Base-by-base conservation (phyloP, 2,113 vertebrate species). In the Hiodon tergisus region DNA sequence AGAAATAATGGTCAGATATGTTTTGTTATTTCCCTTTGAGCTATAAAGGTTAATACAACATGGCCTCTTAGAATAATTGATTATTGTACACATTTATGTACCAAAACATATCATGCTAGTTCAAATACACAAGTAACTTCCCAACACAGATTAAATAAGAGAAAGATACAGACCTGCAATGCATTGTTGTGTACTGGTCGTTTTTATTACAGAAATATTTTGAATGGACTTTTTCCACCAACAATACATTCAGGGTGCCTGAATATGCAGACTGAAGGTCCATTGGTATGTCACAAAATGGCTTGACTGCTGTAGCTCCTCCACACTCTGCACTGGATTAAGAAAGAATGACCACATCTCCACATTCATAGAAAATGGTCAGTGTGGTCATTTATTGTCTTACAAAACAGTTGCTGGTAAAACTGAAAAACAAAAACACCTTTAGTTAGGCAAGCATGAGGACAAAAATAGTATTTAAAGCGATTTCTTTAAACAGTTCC, bases 171-270 rank as follows among this genome's bases (percentile, higher is more conserved):
- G 2, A 4, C 8, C 57, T 4, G 13, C 17, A 72, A 0, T 2
- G 10, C n/a, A 14, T 55, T 5, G 6, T 17, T 50, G 47, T 59
- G 5, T 11, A 50, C 4, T 48, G 16, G 71, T 81, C 87, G 79
- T 81, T 72, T 91, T 91, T 91, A 91, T 91, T 92, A 84, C 79
- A 88, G 84, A 89, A 90, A 79, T 70, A 84, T 85, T 85, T 88
- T 83, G 83, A 89, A 85, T 83, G 87, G 77, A 85, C 83, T 80
- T 76, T 80, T 87, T 84, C 85, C 80, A 82, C 88, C 31, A 90
- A 86, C 86, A 85, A 86, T 91, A 91, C 90, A 92, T 92, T 92
- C 91, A 89, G 80, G 31, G 84, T 88, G 73, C 79, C 65, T 86
- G 87, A 85, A 80, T 85, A 83, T 77, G 80, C 85, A 84, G 81